phyloP scores from a whole-genome alignment of 1,140 invertebrate genomes.

The Pemphigus obesinymphae region DNA sequence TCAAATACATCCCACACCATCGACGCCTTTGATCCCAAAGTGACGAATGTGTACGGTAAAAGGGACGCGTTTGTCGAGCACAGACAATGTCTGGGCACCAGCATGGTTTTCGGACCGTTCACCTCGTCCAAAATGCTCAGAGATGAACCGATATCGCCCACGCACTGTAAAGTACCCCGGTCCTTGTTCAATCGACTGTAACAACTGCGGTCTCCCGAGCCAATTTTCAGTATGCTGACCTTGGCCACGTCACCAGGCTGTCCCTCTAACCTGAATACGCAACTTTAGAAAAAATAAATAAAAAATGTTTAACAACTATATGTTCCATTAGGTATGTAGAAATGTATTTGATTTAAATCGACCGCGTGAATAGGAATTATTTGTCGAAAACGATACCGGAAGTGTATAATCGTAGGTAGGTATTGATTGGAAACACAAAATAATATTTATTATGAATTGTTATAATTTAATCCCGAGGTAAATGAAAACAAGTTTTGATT shows the following conservation, averaged over 20 bases:
- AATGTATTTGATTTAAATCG: too few relatives aligned
- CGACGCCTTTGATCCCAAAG: conserved; percentile 68
- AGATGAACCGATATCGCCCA: conserved; percentile 57
- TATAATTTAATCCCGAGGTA: too few relatives aligned
- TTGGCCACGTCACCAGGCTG: conserved; percentile 71
- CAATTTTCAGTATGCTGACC: conserved; percentile 61
- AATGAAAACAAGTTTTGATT: too few relatives aligned
- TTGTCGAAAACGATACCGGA: too few relatives aligned
- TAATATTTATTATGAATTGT: too few relatives aligned
- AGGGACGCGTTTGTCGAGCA: conserved; percentile 58
- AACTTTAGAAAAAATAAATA: conserved; percentile 56
- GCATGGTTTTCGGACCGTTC: conserved; percentile 63
- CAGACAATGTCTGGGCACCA: conserved; percentile 65
- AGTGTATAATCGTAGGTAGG: too few relatives aligned
- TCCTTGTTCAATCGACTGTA: conserved; percentile 60
- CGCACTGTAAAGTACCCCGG: conserved; percentile 65
- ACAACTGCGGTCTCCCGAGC: conserved; percentile 56
- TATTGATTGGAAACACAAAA: too few relatives aligned
- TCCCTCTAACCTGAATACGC: conserved; percentile 78
- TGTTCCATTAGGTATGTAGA: too few relatives aligned
- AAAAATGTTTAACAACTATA: background rate
- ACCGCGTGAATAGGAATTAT: too few relatives aligned
- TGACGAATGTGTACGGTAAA: conserved; percentile 69
- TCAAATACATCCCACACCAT: conserved; percentile 73
- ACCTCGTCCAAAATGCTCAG: conserved; percentile 61